Conservation (phyloP, 2,113 vertebrate species). For the Myotis davidii region DNA sequence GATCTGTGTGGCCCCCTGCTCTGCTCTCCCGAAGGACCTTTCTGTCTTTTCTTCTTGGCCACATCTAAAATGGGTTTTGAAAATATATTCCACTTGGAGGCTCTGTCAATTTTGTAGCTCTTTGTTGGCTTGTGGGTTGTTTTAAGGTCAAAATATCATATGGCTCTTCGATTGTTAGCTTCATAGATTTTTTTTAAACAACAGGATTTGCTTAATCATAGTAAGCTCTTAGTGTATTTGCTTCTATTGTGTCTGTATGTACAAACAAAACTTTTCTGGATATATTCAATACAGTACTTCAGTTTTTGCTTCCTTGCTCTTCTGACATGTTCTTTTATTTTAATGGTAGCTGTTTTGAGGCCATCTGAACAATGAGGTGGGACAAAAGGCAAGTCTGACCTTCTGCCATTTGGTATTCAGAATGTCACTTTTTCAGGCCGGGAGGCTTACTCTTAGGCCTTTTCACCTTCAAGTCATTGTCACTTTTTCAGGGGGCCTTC, state of each 20-base stretch:
- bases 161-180: not conserved
- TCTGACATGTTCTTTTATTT: not conserved
- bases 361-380: not conserved
- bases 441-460: not conserved
- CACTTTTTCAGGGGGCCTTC: not conserved
- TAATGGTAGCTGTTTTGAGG: not conserved
- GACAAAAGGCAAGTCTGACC: not conserved
- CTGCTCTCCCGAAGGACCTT: not conserved
- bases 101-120: not conserved
- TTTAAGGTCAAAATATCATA: not conserved
- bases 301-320: not conserved
- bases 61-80: not conserved
- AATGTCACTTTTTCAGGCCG: not conserved
- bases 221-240: not conserved
- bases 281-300: not conserved
- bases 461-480: conserved; percentile 20
- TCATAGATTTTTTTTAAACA: not conserved
- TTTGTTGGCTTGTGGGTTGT: not conserved
- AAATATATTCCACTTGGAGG: not conserved
- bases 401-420: not conserved
- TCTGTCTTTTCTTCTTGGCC: not conserved
- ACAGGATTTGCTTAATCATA: not conserved
- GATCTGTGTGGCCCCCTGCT: not conserved
- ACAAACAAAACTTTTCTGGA: not conserved
- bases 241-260: not conserved